These are phyloP conservation scores for Ornithoptera alexandrae DNA, from an alignment of 2,888 invertebrate species.

Conservation along the genomic window DNA sequence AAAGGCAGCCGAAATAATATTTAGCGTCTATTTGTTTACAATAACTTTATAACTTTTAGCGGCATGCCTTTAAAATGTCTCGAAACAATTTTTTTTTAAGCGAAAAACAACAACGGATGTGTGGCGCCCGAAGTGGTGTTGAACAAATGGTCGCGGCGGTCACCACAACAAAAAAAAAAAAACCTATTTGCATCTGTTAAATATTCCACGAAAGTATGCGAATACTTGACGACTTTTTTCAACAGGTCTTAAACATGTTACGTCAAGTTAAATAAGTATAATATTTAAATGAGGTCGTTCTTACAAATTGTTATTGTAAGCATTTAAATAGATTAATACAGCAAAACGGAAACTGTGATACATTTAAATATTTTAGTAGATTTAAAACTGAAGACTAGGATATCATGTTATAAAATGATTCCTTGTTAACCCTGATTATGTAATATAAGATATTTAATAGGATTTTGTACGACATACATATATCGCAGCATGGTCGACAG, in stretches of 20 bases:
- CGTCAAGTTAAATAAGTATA: too few relatives aligned
- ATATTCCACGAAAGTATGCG: slow-evolving; percentile 19
- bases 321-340: too few relatives aligned
- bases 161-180: slow-evolving; percentile 25
- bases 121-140: slow-evolving; percentile 28
- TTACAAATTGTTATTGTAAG: too few relatives aligned
- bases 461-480: too few relatives aligned
- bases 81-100: slow-evolving; percentile 18
- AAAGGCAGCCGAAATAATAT: slow-evolving; percentile 11
- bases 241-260: slow-evolving; percentile 1
- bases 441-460: too few relatives aligned
- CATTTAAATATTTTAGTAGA: too few relatives aligned
- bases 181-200: slow-evolving; percentile 35
- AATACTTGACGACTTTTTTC: slow-evolving; percentile 13
- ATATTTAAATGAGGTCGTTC: too few relatives aligned
- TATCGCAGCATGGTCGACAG: too few relatives aligned
- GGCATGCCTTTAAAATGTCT: slow-evolving; percentile 14
- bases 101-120: slow-evolving; percentile 22
- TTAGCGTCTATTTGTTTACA: slow-evolving; percentile 20
- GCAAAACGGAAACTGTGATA: too few relatives aligned
- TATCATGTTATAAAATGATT: too few relatives aligned
- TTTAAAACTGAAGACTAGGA: too few relatives aligned
- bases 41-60: slow-evolving; percentile 29
- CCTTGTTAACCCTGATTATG: too few relatives aligned
- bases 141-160: slow-evolving; percentile 21